Conservation (phyloP, 2,888 invertebrate species). For the Eupithecia insigniata region DNA sequence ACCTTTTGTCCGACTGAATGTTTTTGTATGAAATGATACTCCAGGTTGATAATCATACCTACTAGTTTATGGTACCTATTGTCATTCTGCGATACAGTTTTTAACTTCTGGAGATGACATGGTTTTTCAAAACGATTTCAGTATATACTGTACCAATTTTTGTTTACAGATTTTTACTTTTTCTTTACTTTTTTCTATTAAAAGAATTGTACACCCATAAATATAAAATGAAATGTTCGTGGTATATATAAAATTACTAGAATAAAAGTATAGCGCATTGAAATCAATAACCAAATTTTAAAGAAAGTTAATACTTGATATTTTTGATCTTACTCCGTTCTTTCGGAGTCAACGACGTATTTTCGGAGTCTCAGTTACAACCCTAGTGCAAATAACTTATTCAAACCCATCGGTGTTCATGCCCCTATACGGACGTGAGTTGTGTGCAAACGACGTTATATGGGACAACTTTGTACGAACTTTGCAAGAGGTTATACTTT, state of each 20-base stretch:
- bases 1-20: too few species aligned
- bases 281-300: not conserved
- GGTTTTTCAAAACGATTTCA: too few species aligned
- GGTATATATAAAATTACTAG: not conserved
- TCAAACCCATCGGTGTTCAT: conserved; percentile 60
- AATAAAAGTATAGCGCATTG: not conserved
- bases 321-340: not conserved
- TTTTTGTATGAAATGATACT: too few species aligned
- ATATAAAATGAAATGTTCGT: not conserved
- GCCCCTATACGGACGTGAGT: conserved; percentile 53
- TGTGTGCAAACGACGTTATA: conserved; percentile 58
- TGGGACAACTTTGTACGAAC: conserved; percentile 56
- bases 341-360: conserved; percentile 29
- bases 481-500: conserved; percentile 47
- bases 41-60: too few species aligned
- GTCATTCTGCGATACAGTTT: too few species aligned
- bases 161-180: too few species aligned
- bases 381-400: conserved; percentile 60
- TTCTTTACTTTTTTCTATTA: not conserved
- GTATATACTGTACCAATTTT: too few species aligned
- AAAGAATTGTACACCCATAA: not conserved
- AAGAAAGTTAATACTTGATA: not conserved
- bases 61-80: too few species aligned
- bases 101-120: too few species aligned
- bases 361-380: conserved; percentile 28